Percentiles rank a stretch among this genome's conserved stretches.
These are phyloP conservation scores for Tryphoninae sp. DNA, from an alignment of 2,888 invertebrate species.

Conservation along the genomic window DNA sequence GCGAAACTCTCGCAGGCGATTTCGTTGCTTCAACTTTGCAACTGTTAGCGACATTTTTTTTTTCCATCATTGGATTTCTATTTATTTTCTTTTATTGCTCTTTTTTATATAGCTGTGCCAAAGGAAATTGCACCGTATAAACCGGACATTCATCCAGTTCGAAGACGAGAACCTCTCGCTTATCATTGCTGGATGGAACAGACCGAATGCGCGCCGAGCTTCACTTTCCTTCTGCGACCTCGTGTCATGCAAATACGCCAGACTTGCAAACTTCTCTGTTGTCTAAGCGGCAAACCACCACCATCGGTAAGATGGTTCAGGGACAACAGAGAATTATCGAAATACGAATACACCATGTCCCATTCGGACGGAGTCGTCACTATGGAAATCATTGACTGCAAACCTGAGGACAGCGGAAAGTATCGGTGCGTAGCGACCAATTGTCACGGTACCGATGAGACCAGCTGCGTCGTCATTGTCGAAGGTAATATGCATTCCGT, in stretches of 20 bases:
- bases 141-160: constrained; percentile 87
- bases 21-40: too few species aligned
- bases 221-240: constrained; percentile 99
- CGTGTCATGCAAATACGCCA: constrained; percentile 98
- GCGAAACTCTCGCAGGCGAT: too few species aligned
- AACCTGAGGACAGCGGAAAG: constrained; percentile 97
- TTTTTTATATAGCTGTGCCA: constrained; percentile 85
- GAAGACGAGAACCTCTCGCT: constrained; percentile 91
- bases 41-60: not conserved
- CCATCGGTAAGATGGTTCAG: constrained; percentile 97
- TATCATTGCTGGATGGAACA: constrained; percentile 96
- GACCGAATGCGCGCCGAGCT: constrained; percentile 95
- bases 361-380: constrained; percentile 97
- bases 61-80: not conserved
- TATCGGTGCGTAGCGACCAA: constrained; percentile 97
- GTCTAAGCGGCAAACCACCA: constrained; percentile 96
- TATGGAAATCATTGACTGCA: constrained; percentile 97
- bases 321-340: constrained; percentile 94
- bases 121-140: constrained; percentile 87
- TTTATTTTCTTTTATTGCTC: constrained; percentile 12
- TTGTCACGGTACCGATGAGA: constrained; percentile 96
- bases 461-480: constrained; percentile 96
- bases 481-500: constrained; percentile 86
- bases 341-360: constrained; percentile 94
- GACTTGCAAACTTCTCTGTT: constrained; percentile 98